phyloP scores from a whole-genome alignment of 2,113 vertebrate species.

The Suncus etruscus region DNA sequence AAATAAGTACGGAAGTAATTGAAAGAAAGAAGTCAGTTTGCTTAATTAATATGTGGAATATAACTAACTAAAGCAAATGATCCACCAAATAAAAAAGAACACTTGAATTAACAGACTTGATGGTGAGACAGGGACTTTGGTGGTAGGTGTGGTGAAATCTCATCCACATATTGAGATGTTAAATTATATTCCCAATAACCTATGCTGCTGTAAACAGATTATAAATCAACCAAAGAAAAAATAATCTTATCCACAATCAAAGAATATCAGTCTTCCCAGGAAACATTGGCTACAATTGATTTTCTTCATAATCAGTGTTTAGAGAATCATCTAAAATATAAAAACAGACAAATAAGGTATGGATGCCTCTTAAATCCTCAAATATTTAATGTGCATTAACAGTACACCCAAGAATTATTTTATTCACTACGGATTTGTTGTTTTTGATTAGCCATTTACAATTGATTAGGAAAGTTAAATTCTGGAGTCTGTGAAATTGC shows the following conservation, averaged over 20 bases:
- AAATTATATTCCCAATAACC: too few species aligned
- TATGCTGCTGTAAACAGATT: too few species aligned
- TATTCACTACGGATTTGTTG: not conserved
- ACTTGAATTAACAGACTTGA: too few species aligned
- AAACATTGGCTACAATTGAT: not conserved
- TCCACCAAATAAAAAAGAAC: too few species aligned
- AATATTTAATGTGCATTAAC: not conserved
- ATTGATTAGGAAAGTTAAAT: not conserved
- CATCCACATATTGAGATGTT: too few species aligned
- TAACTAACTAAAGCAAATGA: too few species aligned
- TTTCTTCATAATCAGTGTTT: not conserved
- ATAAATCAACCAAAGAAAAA: too few species aligned
- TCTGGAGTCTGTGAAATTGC: not conserved
- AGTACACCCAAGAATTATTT: not conserved
- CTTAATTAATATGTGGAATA: too few species aligned
- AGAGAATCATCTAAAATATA: slow-evolving; percentile 26
- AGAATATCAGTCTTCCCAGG: not conserved
- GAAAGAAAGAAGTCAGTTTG: too few species aligned
- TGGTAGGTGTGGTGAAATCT: too few species aligned
- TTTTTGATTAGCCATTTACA: slow-evolving; percentile 8
- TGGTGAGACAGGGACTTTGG: too few species aligned
- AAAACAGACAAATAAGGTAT: not conserved
- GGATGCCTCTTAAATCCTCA: not conserved
- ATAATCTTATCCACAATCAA: not conserved
- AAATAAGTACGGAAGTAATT: too few species aligned